Evolutionary conservation across 1,140 invertebrate genomes (phyloP).

Genomic region (Riptortus pedestris): DNA sequence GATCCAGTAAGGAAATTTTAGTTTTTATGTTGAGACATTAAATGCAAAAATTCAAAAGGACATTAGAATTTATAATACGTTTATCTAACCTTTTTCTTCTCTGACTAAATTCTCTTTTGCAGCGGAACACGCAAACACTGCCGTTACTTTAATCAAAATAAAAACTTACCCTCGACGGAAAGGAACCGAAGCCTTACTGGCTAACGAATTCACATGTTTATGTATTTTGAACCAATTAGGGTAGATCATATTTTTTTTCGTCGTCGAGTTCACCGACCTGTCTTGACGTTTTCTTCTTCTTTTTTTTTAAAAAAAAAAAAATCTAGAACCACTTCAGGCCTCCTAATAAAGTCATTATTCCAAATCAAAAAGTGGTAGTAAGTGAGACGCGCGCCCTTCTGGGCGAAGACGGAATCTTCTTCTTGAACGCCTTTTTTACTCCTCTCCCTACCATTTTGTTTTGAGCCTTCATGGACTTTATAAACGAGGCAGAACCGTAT

Average conservation of each 20-base stretch:
- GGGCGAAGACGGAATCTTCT: neutral
- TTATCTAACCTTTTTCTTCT: too few species aligned
- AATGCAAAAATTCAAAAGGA: too few species aligned
- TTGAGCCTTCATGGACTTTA: neutral
- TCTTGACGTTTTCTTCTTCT: neutral
- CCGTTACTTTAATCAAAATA: too few species aligned
- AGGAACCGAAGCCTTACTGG: too few species aligned
- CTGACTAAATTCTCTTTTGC: too few species aligned
- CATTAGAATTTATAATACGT: too few species aligned
- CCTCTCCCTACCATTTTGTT: neutral
- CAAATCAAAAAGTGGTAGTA: neutral
- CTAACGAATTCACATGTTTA: constrained; percentile 19
- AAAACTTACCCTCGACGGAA: too few species aligned
- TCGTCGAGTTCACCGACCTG: neutral
- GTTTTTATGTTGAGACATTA: too few species aligned
- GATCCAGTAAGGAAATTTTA: too few species aligned
- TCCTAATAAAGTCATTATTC: constrained; percentile 15
- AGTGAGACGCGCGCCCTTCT: neutral
- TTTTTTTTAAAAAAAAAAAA: neutral
- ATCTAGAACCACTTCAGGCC: neutral
- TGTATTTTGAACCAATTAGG: constrained; percentile 18
- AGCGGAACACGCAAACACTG: too few species aligned
- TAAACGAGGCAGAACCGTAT: constrained; percentile 2
- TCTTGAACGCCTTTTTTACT: neutral
- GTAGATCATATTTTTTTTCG: neutral